These are phyloP conservation scores for Cladopsammia gracilis DNA, from an alignment of 64 coral and sea anemone genomes.

Conservation along the genomic window DNA sequence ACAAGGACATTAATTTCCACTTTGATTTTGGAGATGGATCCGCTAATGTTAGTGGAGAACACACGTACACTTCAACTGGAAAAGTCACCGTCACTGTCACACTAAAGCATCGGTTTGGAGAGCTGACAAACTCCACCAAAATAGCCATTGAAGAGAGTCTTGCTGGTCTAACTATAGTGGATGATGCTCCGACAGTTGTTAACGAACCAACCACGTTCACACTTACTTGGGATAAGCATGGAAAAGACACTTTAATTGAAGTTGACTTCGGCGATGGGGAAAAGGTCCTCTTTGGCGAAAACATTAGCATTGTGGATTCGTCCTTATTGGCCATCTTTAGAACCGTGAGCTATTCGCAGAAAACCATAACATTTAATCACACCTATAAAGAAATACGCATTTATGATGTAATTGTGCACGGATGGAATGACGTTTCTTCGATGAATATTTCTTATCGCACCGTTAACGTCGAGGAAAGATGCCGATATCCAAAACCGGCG, in stretches of 20 bases:
- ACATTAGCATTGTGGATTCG: background rate
- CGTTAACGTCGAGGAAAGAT: constrained; percentile 17
- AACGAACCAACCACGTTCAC: background rate
- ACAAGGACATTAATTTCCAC: background rate
- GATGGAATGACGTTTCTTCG: constrained; percentile 51
- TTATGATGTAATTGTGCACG: constrained; percentile 23
- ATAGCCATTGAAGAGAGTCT: constrained; percentile 1
- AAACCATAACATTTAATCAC: background rate
- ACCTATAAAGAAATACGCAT: background rate
- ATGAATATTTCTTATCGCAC: background rate
- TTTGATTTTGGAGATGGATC: constrained; percentile 10
- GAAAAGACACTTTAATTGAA: background rate
- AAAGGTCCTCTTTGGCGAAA: background rate
- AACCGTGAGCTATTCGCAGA: background rate
- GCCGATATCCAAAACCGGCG: constrained; percentile 4
- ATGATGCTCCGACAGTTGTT: constrained; percentile 9
- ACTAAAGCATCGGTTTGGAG: background rate
- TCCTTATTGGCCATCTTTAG: background rate
- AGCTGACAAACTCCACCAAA: background rate
- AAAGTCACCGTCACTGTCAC: background rate
- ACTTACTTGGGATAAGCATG: background rate
- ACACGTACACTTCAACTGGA: background rate
- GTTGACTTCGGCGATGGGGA: constrained; percentile 23
- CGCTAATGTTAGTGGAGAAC: background rate
- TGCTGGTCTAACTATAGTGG: background rate